phyloP scores from a whole-genome alignment of 2,797 vertebrate species.

The Ibycter americanus region DNA sequence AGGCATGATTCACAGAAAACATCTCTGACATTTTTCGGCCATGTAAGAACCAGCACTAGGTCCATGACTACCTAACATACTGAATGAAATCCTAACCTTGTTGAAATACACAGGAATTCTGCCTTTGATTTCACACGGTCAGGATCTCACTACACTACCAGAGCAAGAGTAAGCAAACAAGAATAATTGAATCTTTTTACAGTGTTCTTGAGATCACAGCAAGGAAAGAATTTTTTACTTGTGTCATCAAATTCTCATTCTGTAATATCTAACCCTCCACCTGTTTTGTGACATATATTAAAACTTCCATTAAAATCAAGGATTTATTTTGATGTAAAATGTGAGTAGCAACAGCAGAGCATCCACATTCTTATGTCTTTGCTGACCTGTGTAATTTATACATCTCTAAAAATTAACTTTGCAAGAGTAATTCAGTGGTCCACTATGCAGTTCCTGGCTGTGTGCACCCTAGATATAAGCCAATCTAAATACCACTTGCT shows the following conservation, averaged over 20 bases:
- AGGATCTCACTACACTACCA: not conserved
- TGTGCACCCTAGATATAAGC: not conserved
- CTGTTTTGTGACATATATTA: not conserved
- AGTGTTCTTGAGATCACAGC: not conserved
- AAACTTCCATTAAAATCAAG: not conserved
- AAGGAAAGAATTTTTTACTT: not conserved
- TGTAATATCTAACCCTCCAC: not conserved
- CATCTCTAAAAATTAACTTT: not conserved
- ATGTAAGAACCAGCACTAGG: not conserved
- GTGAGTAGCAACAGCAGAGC: not conserved
- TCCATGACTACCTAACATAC: not conserved
- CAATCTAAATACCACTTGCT: not conserved
- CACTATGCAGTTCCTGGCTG: not conserved
- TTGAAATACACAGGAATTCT: not conserved
- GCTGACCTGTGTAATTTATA: not conserved
- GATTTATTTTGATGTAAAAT: not conserved
- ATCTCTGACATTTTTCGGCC: slow-evolving; percentile 5
- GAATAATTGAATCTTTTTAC: not conserved
- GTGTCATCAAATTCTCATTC: not conserved
- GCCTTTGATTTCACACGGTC: not conserved
- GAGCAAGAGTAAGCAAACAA: not conserved
- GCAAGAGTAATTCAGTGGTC: not conserved
- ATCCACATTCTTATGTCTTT: not conserved
- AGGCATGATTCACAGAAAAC: not conserved
- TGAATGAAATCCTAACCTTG: not conserved